A percentile compares a stretch with the other conserved stretches of the same genome.
Conservation (phyloP, 2,797 vertebrate genomes). For the Oceanodroma leucorhoa region DNA sequence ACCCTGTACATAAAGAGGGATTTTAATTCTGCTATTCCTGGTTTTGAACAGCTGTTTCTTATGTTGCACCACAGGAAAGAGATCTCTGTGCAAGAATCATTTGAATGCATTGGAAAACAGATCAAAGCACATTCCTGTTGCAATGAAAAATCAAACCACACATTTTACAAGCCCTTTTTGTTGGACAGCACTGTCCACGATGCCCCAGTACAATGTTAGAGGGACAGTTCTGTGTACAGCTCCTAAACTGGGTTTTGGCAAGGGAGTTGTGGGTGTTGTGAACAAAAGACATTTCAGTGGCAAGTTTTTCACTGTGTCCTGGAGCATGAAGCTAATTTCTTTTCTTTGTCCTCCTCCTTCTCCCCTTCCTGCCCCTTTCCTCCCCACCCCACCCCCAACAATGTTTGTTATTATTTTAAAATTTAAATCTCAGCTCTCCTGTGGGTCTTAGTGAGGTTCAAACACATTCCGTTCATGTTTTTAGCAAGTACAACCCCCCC, state of each 20-base stretch:
- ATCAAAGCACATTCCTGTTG: neutral
- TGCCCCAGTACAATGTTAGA: neutral
- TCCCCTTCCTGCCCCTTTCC: neutral
- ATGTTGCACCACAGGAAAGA: neutral
- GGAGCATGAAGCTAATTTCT: neutral
- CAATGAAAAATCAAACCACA: neutral
- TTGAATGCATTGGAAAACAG: neutral
- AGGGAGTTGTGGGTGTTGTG: neutral
- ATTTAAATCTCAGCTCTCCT: neutral
- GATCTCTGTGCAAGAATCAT: neutral
- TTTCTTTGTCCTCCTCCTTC: neutral
- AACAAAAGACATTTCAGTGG: neutral
- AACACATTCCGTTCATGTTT: neutral
- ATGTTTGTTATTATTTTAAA: neutral
- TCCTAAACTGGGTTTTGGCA: neutral
- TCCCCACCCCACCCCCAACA: no score
- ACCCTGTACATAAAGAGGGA: neutral
- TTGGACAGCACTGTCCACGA: neutral
- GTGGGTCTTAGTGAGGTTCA: neutral
- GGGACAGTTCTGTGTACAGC: neutral
- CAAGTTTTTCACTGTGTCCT: neutral
- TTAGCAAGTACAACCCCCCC: neutral
- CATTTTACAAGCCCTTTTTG: neutral
- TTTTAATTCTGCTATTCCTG: neutral
- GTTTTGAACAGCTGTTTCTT: neutral